Conservation (phyloP, 2,888 invertebrate species). For the Eubasilissa splendida region DNA sequence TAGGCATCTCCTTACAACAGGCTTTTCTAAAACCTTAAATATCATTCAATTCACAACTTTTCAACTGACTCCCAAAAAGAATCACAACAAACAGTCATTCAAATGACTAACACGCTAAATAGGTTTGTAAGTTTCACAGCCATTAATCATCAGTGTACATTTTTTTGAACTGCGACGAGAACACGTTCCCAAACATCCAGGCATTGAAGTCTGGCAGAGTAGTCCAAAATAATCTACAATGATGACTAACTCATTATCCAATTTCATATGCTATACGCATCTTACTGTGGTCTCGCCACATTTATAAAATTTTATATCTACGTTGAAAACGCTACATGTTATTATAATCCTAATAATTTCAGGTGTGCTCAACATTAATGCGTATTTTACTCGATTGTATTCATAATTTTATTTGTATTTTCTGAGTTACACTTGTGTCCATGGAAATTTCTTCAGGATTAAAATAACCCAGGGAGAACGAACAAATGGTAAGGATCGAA, state of each 20-base stretch:
- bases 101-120: not conserved
- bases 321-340: constrained; percentile 9
- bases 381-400: too few relatives aligned
- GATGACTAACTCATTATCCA: not conserved
- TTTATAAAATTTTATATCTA: constrained; percentile 10
- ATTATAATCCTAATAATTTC: constrained; percentile 25
- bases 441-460: too few relatives aligned
- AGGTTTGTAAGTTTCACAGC: not conserved
- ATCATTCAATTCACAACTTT: constrained; percentile 44
- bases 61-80: constrained; percentile 29
- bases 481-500: not conserved
- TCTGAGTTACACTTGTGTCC: too few relatives aligned
- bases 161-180: too few relatives aligned
- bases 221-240: too few relatives aligned
- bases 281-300: constrained; percentile 6
- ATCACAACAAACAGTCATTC: constrained; percentile 19
- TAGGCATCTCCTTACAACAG: constrained; percentile 36
- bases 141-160: too few relatives aligned
- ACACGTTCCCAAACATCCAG: too few relatives aligned
- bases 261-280: not conserved
- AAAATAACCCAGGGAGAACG: too few relatives aligned
- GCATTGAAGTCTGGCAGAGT: too few relatives aligned
- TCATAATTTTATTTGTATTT: too few relatives aligned
- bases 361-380: constrained; percentile 13
- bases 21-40: constrained; percentile 32